These are phyloP conservation scores for Drosophila pseudotakahashii DNA, from an alignment of 2,888 invertebrate species.

Conservation along the genomic window DNA sequence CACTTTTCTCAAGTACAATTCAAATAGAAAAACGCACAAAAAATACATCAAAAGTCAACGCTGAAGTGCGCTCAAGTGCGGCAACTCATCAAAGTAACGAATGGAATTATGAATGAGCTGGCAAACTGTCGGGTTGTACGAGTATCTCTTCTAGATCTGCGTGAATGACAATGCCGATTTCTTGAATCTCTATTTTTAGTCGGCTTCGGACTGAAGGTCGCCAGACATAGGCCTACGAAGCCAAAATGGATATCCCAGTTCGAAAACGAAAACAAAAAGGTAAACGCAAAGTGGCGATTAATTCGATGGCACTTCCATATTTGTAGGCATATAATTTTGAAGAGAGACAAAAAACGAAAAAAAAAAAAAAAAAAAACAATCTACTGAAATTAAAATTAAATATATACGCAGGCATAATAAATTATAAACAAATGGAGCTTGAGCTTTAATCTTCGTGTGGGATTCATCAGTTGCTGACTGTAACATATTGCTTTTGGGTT, in stretches of 20 bases:
- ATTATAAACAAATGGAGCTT: constrained; percentile 54
- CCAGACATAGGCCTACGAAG: constrained; percentile 43
- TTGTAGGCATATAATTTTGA: constrained; percentile 70
- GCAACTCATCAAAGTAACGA: constrained; percentile 74
- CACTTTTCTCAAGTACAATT: constrained; percentile 72
- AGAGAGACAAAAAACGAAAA: constrained; percentile 48
- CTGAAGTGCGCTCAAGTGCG: constrained; percentile 71
- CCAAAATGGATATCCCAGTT: constrained; percentile 58
- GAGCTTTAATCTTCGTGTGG: constrained; percentile 45
- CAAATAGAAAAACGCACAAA: constrained; percentile 39
- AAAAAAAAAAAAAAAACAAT: constrained; percentile 34
- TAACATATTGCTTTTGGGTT: constrained; percentile 14
- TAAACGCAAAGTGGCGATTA: constrained; percentile 70
- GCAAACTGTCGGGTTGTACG: constrained; percentile 32
- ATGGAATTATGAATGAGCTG: constrained; percentile 70
- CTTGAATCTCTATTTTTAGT: constrained; percentile 44
- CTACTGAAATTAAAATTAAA: constrained; percentile 34
- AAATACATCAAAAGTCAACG: constrained; percentile 68
- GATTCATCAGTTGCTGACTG: constrained; percentile 16
- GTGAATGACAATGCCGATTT: constrained; percentile 66
- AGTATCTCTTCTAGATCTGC: constrained; percentile 46
- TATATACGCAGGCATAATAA: constrained; percentile 48
- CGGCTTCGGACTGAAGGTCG: constrained; percentile 61
- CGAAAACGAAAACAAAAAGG: constrained; percentile 39
- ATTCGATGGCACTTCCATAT: constrained; percentile 75